A percentile compares a stretch with the other conserved stretches of the same genome.
These are phyloP conservation scores for Aethes cnicana DNA, from an alignment of 2,888 invertebrate species.

Conservation along the genomic window DNA sequence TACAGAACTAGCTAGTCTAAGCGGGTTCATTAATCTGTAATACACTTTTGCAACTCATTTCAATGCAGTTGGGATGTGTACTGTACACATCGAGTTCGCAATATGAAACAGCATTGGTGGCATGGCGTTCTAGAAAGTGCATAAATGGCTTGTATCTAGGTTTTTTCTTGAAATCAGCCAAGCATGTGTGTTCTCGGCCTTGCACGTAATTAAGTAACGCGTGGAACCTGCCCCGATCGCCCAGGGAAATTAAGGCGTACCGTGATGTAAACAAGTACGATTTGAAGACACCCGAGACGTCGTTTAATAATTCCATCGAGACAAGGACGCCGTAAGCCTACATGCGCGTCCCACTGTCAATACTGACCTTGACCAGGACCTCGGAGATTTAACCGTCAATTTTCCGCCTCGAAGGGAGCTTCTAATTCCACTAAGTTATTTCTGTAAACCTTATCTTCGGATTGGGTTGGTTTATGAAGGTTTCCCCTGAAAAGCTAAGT, in stretches of 20 bases:
- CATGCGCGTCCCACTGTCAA: background rate
- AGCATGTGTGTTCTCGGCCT: too few species aligned
- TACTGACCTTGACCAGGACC: background rate
- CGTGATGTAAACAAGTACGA: background rate
- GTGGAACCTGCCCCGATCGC: background rate
- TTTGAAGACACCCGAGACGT: background rate
- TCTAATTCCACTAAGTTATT: background rate
- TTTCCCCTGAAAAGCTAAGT: background rate
- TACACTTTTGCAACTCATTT: too few species aligned
- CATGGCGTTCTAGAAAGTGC: too few species aligned
- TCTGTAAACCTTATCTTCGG: too few species aligned
- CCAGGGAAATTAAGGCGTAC: conserved; percentile 3
- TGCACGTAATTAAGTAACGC: background rate
- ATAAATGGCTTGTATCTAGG: too few species aligned
- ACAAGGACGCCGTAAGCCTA: background rate
- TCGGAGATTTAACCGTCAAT: conserved; percentile 9
- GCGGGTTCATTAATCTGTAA: too few species aligned
- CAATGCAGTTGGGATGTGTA: too few species aligned
- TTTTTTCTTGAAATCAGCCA: too few species aligned
- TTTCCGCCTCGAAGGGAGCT: background rate
- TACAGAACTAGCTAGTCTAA: too few species aligned
- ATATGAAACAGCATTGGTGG: too few species aligned
- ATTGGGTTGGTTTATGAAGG: background rate
- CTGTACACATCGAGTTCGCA: too few species aligned
- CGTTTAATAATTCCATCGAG: background rate